Conservation (phyloP, 2,888 invertebrate genomes). For the Phoenoteleia sp. region DNA sequence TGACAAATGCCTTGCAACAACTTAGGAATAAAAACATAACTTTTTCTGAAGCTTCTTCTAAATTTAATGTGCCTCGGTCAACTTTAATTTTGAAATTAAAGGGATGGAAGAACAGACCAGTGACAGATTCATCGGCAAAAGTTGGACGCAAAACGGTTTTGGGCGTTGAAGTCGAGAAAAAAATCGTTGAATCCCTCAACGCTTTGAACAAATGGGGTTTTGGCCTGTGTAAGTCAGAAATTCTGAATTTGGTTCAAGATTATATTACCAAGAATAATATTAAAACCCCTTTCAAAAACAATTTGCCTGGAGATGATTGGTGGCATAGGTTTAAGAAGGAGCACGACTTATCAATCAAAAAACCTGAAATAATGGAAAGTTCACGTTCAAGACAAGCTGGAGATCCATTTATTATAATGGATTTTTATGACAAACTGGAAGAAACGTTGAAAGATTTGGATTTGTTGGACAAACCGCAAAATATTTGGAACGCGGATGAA, state of each 20-base stretch:
- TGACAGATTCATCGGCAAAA: no score
- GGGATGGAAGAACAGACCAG: slow-evolving; percentile 2
- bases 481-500: slow-evolving; percentile 44
- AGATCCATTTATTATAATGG: slow-evolving; percentile 34
- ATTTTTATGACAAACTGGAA: slow-evolving; percentile 24
- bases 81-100: not conserved
- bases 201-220: slow-evolving; percentile 25
- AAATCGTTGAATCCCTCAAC: not conserved
- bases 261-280: slow-evolving; percentile 6
- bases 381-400: slow-evolving; percentile 3
- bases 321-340: slow-evolving; percentile 1
- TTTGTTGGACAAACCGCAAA: slow-evolving; percentile 23
- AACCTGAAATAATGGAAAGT: slow-evolving; percentile 20
- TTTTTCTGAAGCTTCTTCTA: not conserved
- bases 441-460: not conserved
- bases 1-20: not conserved
- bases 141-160: not conserved
- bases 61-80: not conserved
- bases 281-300: slow-evolving; percentile 22
- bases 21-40: not conserved
- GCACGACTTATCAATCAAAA: slow-evolving; percentile 2
- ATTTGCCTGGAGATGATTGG: slow-evolving; percentile 12
- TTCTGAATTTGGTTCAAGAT: slow-evolving; percentile 16
- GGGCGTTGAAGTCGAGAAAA: not conserved
- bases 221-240: slow-evolving; percentile 16